Conservation (phyloP, 2,888 invertebrate species). For the Eupithecia inturbata region DNA sequence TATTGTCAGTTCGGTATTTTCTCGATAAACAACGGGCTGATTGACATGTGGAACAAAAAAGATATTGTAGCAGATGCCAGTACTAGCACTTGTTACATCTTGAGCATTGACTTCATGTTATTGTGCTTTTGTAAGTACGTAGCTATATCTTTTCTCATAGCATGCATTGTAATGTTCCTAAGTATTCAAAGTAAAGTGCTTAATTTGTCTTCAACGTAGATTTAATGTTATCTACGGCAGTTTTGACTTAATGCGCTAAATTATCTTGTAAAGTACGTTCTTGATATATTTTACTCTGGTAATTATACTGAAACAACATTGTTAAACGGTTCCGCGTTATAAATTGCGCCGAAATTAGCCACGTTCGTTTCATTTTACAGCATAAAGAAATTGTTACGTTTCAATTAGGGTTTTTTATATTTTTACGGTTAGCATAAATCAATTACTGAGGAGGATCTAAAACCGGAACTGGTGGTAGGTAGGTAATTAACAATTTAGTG, state of each 20-base stretch:
- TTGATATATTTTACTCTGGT: constrained; percentile 11
- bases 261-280: constrained; percentile 9
- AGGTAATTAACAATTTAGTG: constrained; percentile 68
- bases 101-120: constrained; percentile 42
- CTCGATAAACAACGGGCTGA: constrained; percentile 65
- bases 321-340: constrained; percentile 50
- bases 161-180: neutral
- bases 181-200: constrained; percentile 14
- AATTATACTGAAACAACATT: constrained; percentile 48
- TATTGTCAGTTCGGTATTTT: constrained; percentile 68
- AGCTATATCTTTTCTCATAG: neutral
- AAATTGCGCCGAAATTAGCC: constrained; percentile 47
- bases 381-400: constrained; percentile 65
- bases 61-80: constrained; percentile 57
- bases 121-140: constrained; percentile 10
- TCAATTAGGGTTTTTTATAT: constrained; percentile 66
- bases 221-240: constrained; percentile 17
- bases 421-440: constrained; percentile 57
- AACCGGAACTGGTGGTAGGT: constrained; percentile 78
- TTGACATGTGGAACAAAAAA: constrained; percentile 68
- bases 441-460: constrained; percentile 75
- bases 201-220: constrained; percentile 10
- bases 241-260: constrained; percentile 29
- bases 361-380: constrained; percentile 54
- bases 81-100: constrained; percentile 51